Percentiles rank a stretch among this genome's conserved stretches.
phyloP scores from a whole-genome alignment of 2,113 vertebrate genomes.

The Cebidichthys violaceus region DNA sequence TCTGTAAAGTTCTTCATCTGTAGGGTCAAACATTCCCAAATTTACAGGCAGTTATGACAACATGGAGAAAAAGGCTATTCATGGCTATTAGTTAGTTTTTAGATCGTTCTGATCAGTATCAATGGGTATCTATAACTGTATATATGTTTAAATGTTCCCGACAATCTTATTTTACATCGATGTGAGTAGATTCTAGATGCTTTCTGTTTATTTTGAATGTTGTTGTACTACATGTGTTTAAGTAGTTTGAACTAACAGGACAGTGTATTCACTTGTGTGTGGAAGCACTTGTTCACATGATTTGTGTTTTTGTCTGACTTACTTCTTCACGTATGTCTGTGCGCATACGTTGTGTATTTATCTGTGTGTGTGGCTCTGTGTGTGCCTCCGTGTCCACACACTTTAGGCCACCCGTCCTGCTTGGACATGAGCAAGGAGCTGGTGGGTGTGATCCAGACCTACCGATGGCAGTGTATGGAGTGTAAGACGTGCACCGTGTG shows the following conservation, averaged over 20 bases:
- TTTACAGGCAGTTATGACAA: not conserved
- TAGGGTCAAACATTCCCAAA: not conserved
- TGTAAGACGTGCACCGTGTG: conserved; percentile 98
- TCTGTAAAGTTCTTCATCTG: not conserved
- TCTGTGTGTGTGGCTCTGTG: not conserved
- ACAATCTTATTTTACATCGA: not conserved
- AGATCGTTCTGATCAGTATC: not conserved
- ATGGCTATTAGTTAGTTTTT: not conserved
- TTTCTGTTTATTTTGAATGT: not conserved
- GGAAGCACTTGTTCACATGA: not conserved
- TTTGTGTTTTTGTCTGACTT: conserved; percentile 5
- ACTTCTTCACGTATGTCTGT: not conserved
- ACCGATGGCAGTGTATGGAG: conserved; percentile 99
- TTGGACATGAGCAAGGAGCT: conserved; percentile 94
- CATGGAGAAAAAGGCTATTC: not conserved
- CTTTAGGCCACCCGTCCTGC: conserved; percentile 96
- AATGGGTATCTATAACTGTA: not conserved
- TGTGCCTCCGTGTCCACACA: not conserved
- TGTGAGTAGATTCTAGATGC: not conserved
- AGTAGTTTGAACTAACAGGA: not conserved
- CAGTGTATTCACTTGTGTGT: not conserved
- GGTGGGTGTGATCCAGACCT: conserved; percentile 94
- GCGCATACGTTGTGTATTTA: not conserved
- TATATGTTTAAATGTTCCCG: not conserved
- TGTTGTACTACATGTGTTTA: not conserved